These are phyloP conservation scores for Heliconius hewitsoni DNA, from an alignment of 1,140 invertebrate species.

Conservation along the genomic window DNA sequence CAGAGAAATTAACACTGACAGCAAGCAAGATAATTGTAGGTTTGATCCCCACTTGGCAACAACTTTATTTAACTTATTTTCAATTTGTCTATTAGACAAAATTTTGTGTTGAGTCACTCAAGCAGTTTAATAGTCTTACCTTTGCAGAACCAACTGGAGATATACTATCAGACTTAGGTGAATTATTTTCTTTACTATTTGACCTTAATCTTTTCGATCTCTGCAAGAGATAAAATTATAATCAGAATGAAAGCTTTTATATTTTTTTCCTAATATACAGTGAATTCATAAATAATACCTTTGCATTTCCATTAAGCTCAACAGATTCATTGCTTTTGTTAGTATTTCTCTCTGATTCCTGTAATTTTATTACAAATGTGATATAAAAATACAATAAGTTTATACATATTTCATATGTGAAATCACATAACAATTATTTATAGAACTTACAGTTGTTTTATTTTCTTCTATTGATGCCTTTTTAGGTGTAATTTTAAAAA, in stretches of 20 bases:
- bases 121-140: conserved; percentile 36
- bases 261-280: too few relatives aligned
- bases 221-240: conserved; percentile 33
- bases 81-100: too few relatives aligned
- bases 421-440: too few relatives aligned
- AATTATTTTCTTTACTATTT: conserved; percentile 55
- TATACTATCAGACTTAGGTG: conserved; percentile 27
- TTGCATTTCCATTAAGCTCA: conserved; percentile 27
- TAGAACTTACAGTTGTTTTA: neutral
- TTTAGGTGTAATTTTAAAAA: conserved; percentile 66
- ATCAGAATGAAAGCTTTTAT: neutral
- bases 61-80: too few relatives aligned
- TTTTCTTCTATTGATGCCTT: conserved; percentile 43
- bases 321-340: neutral
- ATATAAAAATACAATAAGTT: too few relatives aligned
- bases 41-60: neutral
- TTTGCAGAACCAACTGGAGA: conserved; percentile 46
- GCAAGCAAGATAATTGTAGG: neutral
- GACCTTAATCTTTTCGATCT: conserved; percentile 52
- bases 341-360: neutral
- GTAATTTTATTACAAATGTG: conserved; percentile 1
- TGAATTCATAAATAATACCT: conserved; percentile 18
- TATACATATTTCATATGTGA: too few relatives aligned
- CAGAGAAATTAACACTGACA: too few relatives aligned
- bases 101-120: too few relatives aligned